These are phyloP conservation scores for Alviniconcha marisindica DNA, from an alignment of 1,140 invertebrate genomes.

Conservation along the genomic window DNA sequence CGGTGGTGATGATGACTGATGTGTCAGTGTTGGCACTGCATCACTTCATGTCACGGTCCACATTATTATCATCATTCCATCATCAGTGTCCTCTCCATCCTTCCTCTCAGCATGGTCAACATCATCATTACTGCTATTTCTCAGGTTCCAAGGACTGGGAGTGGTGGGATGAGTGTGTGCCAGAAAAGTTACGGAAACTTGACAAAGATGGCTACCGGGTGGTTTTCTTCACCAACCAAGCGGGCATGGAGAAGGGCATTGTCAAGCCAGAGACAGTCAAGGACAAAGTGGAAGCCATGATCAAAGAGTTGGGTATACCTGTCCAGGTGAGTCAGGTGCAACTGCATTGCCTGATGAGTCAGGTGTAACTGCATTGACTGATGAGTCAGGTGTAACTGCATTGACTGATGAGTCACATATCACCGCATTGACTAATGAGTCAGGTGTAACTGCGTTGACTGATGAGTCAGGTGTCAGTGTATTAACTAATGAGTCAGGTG, in stretches of 20 bases:
- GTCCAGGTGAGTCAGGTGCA: constrained; percentile 60
- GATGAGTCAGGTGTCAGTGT: too few species aligned
- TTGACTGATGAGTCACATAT: too few species aligned
- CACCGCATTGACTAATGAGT: too few species aligned
- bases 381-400: too few species aligned
- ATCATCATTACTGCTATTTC: too few species aligned
- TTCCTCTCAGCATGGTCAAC: not conserved
- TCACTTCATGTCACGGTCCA: too few species aligned
- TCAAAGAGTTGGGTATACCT: constrained; percentile 66
- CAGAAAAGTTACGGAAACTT: constrained; percentile 62
- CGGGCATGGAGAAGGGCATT: constrained; percentile 73
- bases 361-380: too few species aligned
- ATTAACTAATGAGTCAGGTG: too few species aligned
- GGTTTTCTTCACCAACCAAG: constrained; percentile 74
- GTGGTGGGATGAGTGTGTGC: constrained; percentile 69
- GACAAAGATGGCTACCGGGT: constrained; percentile 66
- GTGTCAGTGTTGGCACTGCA: too few species aligned
- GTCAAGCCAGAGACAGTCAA: constrained; percentile 67
- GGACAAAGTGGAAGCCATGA: constrained; percentile 70
- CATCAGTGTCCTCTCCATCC: not conserved
- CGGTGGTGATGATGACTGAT: too few species aligned
- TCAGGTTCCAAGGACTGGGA: constrained; percentile 70
- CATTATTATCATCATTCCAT: not conserved
- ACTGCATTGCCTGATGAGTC: too few species aligned
- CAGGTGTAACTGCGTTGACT: too few species aligned